Conservation (phyloP, 1,140 invertebrate species). For the Dendroctonus ponderosae region DNA sequence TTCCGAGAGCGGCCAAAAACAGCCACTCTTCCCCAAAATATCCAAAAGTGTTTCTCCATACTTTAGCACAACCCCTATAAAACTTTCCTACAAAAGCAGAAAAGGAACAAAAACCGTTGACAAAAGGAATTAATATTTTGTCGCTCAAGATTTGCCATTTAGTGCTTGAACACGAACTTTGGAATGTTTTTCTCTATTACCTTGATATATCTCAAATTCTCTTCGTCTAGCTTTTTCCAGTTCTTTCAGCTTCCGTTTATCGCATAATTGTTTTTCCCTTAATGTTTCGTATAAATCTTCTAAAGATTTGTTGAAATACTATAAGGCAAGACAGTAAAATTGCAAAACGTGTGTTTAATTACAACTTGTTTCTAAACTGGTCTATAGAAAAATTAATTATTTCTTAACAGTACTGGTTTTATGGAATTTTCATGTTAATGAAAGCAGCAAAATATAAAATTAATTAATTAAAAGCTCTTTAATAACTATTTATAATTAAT, state of each 20-base stretch:
- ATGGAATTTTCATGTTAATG: too few relatives aligned
- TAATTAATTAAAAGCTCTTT: too few relatives aligned
- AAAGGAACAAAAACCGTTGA: conserved; percentile 24
- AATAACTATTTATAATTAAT: too few relatives aligned
- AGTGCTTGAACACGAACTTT: too few relatives aligned
- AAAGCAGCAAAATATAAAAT: too few relatives aligned
- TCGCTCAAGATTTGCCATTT: too few relatives aligned
- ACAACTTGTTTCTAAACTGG: not conserved
- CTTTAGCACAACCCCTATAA: conserved; percentile 54
- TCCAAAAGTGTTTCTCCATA: conserved; percentile 87
- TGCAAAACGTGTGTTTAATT: not conserved
- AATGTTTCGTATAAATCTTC: conserved; percentile 36
- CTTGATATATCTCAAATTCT: conserved; percentile 55
- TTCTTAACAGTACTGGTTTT: too few relatives aligned
- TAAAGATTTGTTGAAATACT: conserved; percentile 38
- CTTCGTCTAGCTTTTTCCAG: conserved; percentile 67
- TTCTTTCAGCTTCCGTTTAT: conserved; percentile 66
- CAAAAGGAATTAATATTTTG: not conserved
- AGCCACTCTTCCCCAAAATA: conserved; percentile 94
- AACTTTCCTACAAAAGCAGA: conserved; percentile 52
- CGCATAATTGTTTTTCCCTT: conserved; percentile 58
- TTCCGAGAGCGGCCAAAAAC: conserved; percentile 88
- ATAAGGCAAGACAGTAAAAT: not conserved
- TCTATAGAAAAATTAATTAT: too few relatives aligned
- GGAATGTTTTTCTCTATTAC: conserved; percentile 21